phyloP scores from a whole-genome alignment of 2,113 vertebrate genomes.

The Corvus moneduloides region DNA sequence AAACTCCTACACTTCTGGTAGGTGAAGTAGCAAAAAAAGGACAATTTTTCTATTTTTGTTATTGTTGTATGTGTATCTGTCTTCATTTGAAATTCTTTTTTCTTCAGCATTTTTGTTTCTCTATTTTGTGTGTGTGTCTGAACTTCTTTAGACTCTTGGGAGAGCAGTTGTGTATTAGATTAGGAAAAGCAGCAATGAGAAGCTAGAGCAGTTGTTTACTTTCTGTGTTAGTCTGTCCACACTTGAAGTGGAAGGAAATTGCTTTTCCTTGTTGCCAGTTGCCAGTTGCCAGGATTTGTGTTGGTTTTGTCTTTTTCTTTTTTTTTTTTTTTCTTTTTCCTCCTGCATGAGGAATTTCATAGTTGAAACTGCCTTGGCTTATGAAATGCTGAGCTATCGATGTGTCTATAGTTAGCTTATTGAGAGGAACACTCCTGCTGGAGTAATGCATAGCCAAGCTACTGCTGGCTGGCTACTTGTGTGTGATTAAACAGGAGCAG shows the following conservation, averaged over 20 bases:
- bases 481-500: neutral
- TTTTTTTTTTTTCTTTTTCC: too few species aligned
- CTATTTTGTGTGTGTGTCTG: neutral
- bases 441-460: neutral
- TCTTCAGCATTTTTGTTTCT: neutral
- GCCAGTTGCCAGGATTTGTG: conserved; percentile 8
- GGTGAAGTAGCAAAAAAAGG: neutral
- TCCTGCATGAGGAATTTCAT: neutral
- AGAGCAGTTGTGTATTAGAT: neutral
- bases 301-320: neutral
- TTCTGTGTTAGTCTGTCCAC: neutral
- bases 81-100: neutral
- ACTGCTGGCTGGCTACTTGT: neutral
- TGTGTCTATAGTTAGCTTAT: neutral
- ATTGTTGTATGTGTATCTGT: neutral
- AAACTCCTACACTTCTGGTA: neutral
- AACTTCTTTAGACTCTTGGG: neutral
- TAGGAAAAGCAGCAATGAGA: neutral
- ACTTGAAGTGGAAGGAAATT: conserved; percentile 32
- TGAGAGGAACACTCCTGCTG: neutral
- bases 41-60: neutral
- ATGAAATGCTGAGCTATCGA: neutral
- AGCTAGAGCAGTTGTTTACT: neutral
- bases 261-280: conserved; percentile 14
- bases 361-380: neutral